phyloP scores from a whole-genome alignment of 2,797 vertebrate species.

The Acanthopagrus latus region DNA sequence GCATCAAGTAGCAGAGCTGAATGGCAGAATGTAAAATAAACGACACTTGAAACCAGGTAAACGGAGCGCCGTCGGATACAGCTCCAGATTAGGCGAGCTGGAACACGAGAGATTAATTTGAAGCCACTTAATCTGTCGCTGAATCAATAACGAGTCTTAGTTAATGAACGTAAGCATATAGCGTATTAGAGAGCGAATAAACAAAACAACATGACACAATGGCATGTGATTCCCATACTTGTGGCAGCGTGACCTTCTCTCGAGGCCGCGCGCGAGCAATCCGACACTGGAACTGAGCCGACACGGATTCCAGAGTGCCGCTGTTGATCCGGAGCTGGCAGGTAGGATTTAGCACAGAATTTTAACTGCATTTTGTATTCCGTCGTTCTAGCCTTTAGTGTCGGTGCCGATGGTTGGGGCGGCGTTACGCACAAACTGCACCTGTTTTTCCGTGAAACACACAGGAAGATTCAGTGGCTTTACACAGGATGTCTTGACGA shows the following conservation, averaged over 20 bases:
- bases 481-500: constrained; percentile 1
- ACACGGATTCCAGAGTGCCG: constrained; percentile 51
- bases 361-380: constrained; percentile 67
- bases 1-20: constrained; percentile 64
- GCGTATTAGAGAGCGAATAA: constrained; percentile 35
- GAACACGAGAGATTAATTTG: constrained; percentile 3
- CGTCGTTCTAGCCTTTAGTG: constrained; percentile 47
- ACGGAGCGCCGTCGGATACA: constrained; percentile 1
- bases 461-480: background rate
- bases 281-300: constrained; percentile 53
- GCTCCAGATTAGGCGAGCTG: constrained; percentile 21
- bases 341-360: constrained; percentile 72
- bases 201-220: constrained; percentile 43
- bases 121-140: constrained; percentile 25
- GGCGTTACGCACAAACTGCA: constrained; percentile 29
- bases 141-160: constrained; percentile 29
- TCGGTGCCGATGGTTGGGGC: constrained; percentile 45
- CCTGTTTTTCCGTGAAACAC: constrained; percentile 54
- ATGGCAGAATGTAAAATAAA: constrained; percentile 49
- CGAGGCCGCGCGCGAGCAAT: constrained; percentile 66
- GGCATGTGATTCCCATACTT: constrained; percentile 63
- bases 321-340: constrained; percentile 65
- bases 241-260: constrained; percentile 72
- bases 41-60: constrained; percentile 30
- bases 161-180: constrained; percentile 29